A percentile compares a stretch with the other conserved stretches of the same genome.
phyloP scores from a whole-genome alignment of 2,113 vertebrate species.

The Mormyrus lacerda region DNA sequence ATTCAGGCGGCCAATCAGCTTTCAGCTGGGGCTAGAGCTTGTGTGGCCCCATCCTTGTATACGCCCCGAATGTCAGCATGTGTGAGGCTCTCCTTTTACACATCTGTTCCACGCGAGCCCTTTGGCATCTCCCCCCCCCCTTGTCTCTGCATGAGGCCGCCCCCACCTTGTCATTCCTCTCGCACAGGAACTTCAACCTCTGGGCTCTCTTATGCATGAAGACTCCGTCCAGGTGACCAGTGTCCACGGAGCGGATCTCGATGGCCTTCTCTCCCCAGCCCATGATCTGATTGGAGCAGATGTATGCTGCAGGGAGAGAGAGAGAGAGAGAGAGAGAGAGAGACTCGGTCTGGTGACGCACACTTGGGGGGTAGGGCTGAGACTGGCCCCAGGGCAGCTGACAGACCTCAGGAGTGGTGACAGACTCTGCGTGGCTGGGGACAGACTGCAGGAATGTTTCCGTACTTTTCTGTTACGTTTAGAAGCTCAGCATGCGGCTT shows the following conservation, averaged over 20 bases:
- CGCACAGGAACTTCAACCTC: constrained; percentile 64
- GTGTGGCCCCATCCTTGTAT: background rate
- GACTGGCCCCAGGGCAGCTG: background rate
- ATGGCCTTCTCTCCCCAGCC: constrained; percentile 67
- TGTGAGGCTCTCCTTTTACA: background rate
- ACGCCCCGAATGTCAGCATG: background rate
- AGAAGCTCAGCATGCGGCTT: background rate
- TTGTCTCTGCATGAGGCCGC: background rate
- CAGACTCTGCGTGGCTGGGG: background rate
- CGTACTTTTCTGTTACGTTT: background rate
- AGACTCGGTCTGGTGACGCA: background rate
- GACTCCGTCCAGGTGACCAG: constrained; percentile 60
- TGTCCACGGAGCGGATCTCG: constrained; percentile 64
- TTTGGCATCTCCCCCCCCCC: background rate
- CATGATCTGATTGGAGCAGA: constrained; percentile 69
- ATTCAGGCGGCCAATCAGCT: background rate
- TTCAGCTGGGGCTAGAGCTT: background rate
- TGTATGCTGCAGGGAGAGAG: constrained; percentile 49
- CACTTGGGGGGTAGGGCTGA: background rate
- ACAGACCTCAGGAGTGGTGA: background rate
- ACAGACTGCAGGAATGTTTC: background rate
- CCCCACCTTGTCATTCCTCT: constrained; percentile 60
- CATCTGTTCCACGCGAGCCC: background rate
- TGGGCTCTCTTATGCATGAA: constrained; percentile 66
- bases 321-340: background rate